A percentile compares a stretch with the other conserved stretches of the same genome.
These are phyloP conservation scores for Temnothorax rugatulus DNA, from an alignment of 2,888 invertebrate genomes.

Conservation along the genomic window DNA sequence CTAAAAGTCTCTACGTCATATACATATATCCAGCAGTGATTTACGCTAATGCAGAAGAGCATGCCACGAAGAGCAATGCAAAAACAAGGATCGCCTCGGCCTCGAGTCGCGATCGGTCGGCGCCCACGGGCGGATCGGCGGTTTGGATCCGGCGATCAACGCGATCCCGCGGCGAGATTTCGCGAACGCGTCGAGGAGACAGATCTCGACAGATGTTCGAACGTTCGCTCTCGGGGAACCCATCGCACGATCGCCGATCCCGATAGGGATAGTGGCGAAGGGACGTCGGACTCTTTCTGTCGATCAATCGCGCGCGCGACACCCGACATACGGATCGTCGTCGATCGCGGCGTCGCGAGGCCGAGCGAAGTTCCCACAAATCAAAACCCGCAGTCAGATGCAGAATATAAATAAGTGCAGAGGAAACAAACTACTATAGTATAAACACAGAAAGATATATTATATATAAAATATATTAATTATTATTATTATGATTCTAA, in stretches of 20 bases:
- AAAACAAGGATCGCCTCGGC: conserved; percentile 67
- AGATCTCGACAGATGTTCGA: neutral
- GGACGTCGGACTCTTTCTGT: neutral
- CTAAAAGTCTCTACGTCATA: conserved; percentile 71
- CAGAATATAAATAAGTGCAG: conserved; percentile 83
- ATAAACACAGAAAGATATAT: conserved; percentile 69
- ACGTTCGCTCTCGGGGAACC: conserved; percentile 10
- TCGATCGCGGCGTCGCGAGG: conserved; percentile 62
- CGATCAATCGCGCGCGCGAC: conserved; percentile 24
- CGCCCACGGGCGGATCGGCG: neutral
- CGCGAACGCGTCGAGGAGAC: conserved; percentile 9
- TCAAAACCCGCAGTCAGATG: conserved; percentile 85
- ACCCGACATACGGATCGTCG: conserved; percentile 7
- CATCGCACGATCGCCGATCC: neutral
- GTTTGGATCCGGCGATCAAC: neutral
- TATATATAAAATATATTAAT: conserved; percentile 78
- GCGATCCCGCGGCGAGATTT: conserved; percentile 17
- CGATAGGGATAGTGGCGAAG: neutral
- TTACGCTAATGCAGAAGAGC: conserved; percentile 68
- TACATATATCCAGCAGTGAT: conserved; percentile 72
- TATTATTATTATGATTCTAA: conserved; percentile 68
- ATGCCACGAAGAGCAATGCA: conserved; percentile 73
- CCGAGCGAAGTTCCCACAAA: conserved; percentile 82
- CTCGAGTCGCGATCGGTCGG: conserved; percentile 51
- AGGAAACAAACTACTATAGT: conserved; percentile 84